Base-by-base conservation (phyloP, 2,113 vertebrate genomes). In the Podilymbus podiceps region DNA sequence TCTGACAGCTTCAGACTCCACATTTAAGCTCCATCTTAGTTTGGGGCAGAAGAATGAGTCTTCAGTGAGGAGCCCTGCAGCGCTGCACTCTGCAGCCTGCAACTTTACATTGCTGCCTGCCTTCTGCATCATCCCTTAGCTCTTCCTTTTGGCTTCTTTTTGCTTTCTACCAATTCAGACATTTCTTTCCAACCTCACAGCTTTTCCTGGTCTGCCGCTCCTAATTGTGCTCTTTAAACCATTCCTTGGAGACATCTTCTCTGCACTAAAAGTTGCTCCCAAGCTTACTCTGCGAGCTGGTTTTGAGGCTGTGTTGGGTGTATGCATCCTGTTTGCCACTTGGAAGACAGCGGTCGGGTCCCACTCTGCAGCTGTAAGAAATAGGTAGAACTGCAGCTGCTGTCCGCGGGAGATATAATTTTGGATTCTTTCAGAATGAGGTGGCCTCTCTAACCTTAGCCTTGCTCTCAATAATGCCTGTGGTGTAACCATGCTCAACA, bases 341-440 rank as follows among this genome's bases (percentile, higher is more conserved):
- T 42, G 73, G 52, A 85, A 53, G 22, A 44, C 59, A 49, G 40
- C 1, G 2, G 18, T 73, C 1, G 1, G 55, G 24, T 71, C 74
- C 46, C 16, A 21, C 25, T 85, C 59, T n/a, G 8, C 46, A 90
- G 62, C 59, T 88, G 0, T 42, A 74, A 74, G 38, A 69, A 49
- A 28, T 11, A 62, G 72, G 35, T 73, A 60, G 52, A 77, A 66
- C 47, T 75, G 60, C 73, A 90, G 60, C 64, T 92, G 53, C 62
- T 56, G 25, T 67, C 74, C 2, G 2, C 4, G 2, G 31, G 73
- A 87, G 77, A 87, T 69, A 19, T 5, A 82, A 89, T 89, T 97
- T 89, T 22, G 58, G 80, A 66, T 97, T 64, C 35, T 89, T 95
- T 85, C 52, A 64, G 92, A 56, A 38, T 89, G 90, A 97, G 15